Conservation (phyloP, 1,140 invertebrate species). For the Heliothis subflexa region DNA sequence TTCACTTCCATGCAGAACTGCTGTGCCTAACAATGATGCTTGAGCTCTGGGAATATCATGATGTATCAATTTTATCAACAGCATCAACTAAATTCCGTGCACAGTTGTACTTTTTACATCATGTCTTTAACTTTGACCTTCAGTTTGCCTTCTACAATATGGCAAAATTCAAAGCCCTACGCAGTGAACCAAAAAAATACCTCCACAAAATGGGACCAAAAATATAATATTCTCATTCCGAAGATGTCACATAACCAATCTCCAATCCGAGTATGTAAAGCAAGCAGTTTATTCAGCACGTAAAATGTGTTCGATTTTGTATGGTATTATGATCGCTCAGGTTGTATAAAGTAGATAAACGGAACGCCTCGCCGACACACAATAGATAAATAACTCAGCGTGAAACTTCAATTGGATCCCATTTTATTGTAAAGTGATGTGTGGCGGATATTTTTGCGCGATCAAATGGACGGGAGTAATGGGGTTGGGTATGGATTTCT, state of each 20-base stretch:
- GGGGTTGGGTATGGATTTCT: not conserved
- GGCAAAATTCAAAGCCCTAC: too few species aligned
- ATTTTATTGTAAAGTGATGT: constrained; percentile 30
- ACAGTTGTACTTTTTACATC: too few species aligned
- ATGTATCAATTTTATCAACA: not conserved
- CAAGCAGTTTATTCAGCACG: not conserved
- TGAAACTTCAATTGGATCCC: constrained; percentile 35
- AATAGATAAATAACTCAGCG: constrained; percentile 35
- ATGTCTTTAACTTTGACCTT: too few species aligned
- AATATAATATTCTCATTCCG: too few species aligned
- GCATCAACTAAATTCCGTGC: too few species aligned
- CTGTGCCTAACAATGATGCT: not conserved
- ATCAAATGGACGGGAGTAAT: not conserved
- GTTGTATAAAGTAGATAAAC: constrained; percentile 21
- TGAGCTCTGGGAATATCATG: too few species aligned
- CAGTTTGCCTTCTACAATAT: too few species aligned
- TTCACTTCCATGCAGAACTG: not conserved
- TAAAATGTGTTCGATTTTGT: constrained; percentile 23
- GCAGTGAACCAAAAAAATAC: too few species aligned
- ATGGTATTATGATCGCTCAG: constrained; percentile 14
- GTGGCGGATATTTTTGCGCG: not conserved
- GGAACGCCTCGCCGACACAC: constrained; percentile 6
- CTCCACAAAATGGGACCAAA: too few species aligned
- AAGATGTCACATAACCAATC: not conserved
- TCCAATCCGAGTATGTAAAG: too few species aligned